Evolutionary conservation across 2,797 vertebrate genomes (phyloP), one percentile per base, ranked within the genome.

Genomic region (Hapalemur alaotrensis): DNA sequence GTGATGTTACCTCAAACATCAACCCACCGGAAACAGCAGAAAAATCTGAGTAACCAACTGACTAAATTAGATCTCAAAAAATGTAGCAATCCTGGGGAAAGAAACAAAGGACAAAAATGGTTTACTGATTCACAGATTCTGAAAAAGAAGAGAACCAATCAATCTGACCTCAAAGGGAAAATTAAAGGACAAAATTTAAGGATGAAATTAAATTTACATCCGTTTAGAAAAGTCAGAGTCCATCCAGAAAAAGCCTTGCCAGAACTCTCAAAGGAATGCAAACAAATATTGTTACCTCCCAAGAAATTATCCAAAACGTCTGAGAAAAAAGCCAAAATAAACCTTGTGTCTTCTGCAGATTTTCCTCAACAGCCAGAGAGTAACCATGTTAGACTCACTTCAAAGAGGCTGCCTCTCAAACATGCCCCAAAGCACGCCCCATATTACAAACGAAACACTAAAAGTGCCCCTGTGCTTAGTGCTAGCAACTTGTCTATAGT

Each of bases 151-250:
- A 95, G 75, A 88, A 46, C 9, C 59, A 52, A 69, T 75, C 78
- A 54, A 48, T n/a, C 69, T 23, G 80, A 95, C 17, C 38, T n/a
- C 43, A 92, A 94, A n/a, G 25, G 65, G 43, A 98, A 98, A 98
- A 90, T 61, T 30, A 98, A 98, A 91, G 97, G 98, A 59, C 96
- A 94, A 22, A 97, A 98, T 22, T 92, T 99, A 92, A 99, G 97
- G 96, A 98, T 99, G 17, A 99, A 99, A 96, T 97, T 99, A 41
- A 99, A 99, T 98, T 95, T 99, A 85, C 98, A 99, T 76, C 99
- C 99, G 2, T 98, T 99, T 23, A 97, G 96, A 87, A 99, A 98
- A 98, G 97, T 95, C 79, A 99, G 98, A 98, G 97, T 99, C 90
- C 98, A 99, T 82, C 99, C 99, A 0, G 98, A 98, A 82, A 98